Percentiles rank a stretch among this genome's conserved stretches.
Evolutionary conservation across 2,888 invertebrate genomes (phyloP).

Genomic region (Oegoconia quadripuncta): DNA sequence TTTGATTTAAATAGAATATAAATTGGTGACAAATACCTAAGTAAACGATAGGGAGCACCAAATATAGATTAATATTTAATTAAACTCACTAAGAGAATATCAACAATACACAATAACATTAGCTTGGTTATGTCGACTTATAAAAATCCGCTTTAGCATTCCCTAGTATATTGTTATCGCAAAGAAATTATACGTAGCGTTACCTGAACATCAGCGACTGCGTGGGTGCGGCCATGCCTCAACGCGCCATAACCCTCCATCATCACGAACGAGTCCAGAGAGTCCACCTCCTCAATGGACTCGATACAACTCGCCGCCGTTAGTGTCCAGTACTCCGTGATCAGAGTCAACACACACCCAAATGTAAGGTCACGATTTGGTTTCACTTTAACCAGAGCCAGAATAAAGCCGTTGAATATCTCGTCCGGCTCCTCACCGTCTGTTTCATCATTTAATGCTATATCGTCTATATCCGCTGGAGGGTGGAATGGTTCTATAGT

Average conservation of each 20-base stretch:
- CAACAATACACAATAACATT: too few species aligned
- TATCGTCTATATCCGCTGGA: conserved; percentile 17
- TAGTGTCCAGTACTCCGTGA: conserved; percentile 47
- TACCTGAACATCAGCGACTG: conserved; percentile 42
- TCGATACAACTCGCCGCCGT: conserved; percentile 65
- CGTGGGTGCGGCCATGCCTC: conserved; percentile 29
- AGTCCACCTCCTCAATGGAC: conserved; percentile 54
- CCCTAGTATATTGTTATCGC: too few species aligned
- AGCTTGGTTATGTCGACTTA: too few species aligned
- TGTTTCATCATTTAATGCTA: conserved; percentile 11
- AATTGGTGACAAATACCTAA: too few species aligned
- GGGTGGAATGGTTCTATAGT: not conserved
- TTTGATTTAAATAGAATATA: too few species aligned
- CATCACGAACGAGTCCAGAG: conserved; percentile 55
- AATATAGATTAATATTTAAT: too few species aligned
- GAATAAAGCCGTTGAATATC: conserved; percentile 26
- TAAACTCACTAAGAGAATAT: too few species aligned
- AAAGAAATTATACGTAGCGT: too few species aligned
- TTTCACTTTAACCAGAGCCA: conserved; percentile 50
- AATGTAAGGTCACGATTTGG: conserved; percentile 44
- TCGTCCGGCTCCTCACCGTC: conserved; percentile 33
- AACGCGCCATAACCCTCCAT: conserved; percentile 38
- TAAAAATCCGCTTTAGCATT: too few species aligned
- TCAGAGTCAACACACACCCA: conserved; percentile 55
- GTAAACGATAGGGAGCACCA: too few species aligned